A percentile compares a stretch with the other conserved stretches of the same genome.
These are phyloP conservation scores for Nannospalax galili DNA, from an alignment of 2,113 vertebrate species.

Conservation along the genomic window DNA sequence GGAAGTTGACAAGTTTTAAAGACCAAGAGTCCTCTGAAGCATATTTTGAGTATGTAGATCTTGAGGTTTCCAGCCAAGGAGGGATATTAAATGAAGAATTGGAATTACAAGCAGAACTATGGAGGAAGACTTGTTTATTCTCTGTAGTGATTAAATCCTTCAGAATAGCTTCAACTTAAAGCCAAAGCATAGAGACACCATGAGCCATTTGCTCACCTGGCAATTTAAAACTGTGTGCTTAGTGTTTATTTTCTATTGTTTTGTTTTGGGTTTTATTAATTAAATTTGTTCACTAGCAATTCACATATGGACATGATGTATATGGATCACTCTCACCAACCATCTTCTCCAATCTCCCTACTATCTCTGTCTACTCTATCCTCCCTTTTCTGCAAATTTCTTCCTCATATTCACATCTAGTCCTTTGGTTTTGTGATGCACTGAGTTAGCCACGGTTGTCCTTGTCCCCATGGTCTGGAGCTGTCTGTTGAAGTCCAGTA, in stretches of 20 bases:
- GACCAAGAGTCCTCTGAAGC: background rate
- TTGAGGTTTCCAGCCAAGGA: background rate
- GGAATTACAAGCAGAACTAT: background rate
- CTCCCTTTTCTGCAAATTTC: background rate
- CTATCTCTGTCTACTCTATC: too few relatives aligned
- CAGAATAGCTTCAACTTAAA: background rate
- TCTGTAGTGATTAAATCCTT: background rate
- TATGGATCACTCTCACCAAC: background rate
- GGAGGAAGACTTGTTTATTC: background rate
- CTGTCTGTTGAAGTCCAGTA: background rate
- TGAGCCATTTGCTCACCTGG: background rate
- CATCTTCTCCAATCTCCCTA: background rate
- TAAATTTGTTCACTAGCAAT: background rate
- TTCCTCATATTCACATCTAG: background rate
- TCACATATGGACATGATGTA: too few relatives aligned
- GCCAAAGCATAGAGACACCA: background rate
- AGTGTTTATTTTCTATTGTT: background rate
- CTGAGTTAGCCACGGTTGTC: background rate
- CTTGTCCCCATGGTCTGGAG: background rate
- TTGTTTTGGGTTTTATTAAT: background rate
- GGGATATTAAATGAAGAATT: background rate
- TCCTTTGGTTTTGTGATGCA: background rate
- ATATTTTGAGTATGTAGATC: background rate
- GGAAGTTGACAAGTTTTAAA: conserved; percentile 7
- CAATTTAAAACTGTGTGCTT: background rate